A percentile compares a stretch with the other conserved stretches of the same genome.
Conservation (phyloP, 2,888 invertebrate genomes). For the Pandemis corylana region DNA sequence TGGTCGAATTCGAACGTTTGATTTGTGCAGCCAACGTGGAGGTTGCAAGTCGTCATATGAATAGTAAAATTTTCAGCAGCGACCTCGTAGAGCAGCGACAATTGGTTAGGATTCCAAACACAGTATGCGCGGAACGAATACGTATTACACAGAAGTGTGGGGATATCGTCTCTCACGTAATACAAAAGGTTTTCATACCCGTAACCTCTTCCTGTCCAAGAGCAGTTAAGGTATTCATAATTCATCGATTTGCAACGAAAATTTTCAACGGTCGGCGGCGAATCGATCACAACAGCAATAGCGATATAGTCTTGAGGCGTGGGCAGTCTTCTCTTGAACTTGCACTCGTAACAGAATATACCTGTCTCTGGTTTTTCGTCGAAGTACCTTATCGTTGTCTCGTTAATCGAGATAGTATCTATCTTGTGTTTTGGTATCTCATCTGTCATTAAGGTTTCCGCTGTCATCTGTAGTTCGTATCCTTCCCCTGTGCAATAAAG, state of each 20-base stretch:
- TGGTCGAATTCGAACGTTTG: background rate
- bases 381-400: background rate
- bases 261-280: background rate
- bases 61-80: background rate
- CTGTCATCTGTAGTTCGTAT: background rate
- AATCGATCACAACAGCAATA: background rate
- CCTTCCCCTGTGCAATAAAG: background rate
- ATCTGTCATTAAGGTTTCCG: background rate
- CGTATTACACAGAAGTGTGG: background rate
- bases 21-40: background rate
- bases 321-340: too few species aligned
- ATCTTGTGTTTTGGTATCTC: too few species aligned
- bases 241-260: background rate
- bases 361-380: background rate
- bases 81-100: background rate
- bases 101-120: background rate
- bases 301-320: too few species aligned
- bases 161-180: background rate
- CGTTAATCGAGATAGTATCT: background rate
- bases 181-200: background rate
- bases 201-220: background rate
- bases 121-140: background rate
- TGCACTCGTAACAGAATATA: too few species aligned
- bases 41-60: background rate
- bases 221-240: background rate